Percentiles rank a stretch among this genome's conserved stretches.
These are phyloP conservation scores for Caracal caracal DNA, from an alignment of 2,113 vertebrate genomes.

Conservation along the genomic window DNA sequence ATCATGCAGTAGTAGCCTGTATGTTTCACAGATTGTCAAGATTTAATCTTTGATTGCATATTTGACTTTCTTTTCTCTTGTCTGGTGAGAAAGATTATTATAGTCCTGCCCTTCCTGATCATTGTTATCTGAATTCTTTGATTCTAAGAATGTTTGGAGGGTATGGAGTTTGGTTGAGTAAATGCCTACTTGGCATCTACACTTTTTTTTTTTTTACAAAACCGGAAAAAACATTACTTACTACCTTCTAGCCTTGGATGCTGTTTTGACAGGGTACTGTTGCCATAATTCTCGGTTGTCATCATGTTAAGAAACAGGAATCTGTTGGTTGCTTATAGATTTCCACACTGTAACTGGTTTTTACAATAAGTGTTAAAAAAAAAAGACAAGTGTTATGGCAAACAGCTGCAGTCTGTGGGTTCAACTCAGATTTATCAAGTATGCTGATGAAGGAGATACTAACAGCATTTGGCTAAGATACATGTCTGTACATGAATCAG, in stretches of 20 bases:
- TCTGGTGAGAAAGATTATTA: neutral
- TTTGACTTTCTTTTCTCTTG: neutral
- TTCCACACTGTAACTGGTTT: neutral
- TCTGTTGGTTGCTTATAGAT: neutral
- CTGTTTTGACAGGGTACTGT: neutral
- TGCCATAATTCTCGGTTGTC: neutral
- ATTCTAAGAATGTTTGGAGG: neutral
- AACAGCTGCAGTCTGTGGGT: neutral
- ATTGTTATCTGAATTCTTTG: neutral
- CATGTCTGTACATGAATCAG: neutral
- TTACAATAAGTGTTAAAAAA: neutral
- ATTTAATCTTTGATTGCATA: neutral
- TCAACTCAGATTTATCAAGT: neutral
- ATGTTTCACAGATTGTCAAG: neutral
- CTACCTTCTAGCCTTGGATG: neutral
- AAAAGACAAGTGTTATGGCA: neutral
- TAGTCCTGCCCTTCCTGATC: neutral
- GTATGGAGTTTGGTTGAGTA: neutral
- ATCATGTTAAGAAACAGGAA: neutral
- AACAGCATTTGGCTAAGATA: neutral
- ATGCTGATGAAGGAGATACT: neutral
- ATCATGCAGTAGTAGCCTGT: neutral
- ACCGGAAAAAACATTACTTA: neutral
- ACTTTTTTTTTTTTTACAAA: neutral
- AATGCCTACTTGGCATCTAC: neutral